Base-by-base conservation (phyloP, 2,113 vertebrate species). In the Alces alces region DNA sequence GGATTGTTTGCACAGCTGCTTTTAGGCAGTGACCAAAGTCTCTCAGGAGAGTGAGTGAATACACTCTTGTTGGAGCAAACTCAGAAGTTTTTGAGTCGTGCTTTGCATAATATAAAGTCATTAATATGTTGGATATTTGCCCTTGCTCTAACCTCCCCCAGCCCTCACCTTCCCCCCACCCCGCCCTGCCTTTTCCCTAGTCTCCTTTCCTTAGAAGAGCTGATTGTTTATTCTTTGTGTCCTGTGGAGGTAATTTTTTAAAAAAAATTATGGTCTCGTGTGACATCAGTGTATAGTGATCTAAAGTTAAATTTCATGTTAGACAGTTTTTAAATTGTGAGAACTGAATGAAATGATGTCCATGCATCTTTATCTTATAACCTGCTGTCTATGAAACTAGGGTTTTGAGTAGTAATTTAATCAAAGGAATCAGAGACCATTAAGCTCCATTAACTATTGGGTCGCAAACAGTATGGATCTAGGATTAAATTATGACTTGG, bases 1-100 rank as follows among this genome's bases (percentile, higher is more conserved):
- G 91, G 91, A 97, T 97, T 98, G 97, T 99, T 99, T 99, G 97
- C 91, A 98, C 98, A 99, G 98, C 98, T 99, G 98, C 97, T 98
- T 98, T 96, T 96, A 97, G 97, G 97, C 64, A 83, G 97, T 97
- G 92, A 98, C 97, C 92, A 93, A 98, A 98, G 70, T 98, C 97
- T 98, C 86, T 60, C 0, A 17, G 86, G 96, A 97, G 78, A 47
- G 43, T 97, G 97, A 97, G 96, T 98, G 98, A 98, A 98, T 98
- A 98, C 92, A 95, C 73, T 96, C 97, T 96, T 98, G 94, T 98
- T 98, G 97, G 58, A 95, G 95, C 70, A 93, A 93, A 78, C 93
- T 93, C 93, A 92, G 92, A 97, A 98, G 66, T 98, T 98, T 98
- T 98, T 97, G 97, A 98, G 98, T 97, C 98, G 93, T 92, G 93